Evolutionary conservation across 1,140 invertebrate species (phyloP).

Genomic region (Drosophila suzukii): DNA sequence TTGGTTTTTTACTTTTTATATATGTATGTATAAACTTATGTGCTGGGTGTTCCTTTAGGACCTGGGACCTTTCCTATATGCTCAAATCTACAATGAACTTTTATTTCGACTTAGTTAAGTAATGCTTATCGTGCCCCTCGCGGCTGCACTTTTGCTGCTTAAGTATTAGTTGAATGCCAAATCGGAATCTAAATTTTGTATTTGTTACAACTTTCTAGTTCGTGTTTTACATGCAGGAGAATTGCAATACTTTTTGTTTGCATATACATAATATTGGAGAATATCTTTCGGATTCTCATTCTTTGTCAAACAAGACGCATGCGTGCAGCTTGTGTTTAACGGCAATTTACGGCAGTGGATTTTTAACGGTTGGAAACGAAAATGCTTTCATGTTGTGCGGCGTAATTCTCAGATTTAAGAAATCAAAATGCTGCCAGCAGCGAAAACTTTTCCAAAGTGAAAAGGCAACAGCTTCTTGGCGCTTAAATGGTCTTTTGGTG

Average conservation of each 20-base stretch:
- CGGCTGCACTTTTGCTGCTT: slow-evolving; percentile 8
- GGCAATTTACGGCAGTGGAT: slow-evolving; percentile 67
- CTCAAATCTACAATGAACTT: slow-evolving; percentile 80
- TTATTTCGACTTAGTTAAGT: slow-evolving; percentile 59
- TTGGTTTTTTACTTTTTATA: slow-evolving; percentile 42
- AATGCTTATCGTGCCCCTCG: slow-evolving; percentile 40
- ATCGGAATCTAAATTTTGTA: slow-evolving; percentile 32
- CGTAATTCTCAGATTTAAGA: slow-evolving; percentile 15
- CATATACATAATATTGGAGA: slow-evolving; percentile 25
- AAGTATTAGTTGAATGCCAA: slow-evolving; percentile 26
- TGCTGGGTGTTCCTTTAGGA: slow-evolving; percentile 60
- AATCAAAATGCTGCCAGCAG: slow-evolving; percentile 72
- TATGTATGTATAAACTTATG: slow-evolving; percentile 79
- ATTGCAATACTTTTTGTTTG: slow-evolving; percentile 22
- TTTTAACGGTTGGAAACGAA: slow-evolving; percentile 64
- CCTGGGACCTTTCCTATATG: slow-evolving; percentile 56
- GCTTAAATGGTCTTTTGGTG: slow-evolving; percentile 5
- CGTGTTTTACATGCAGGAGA: slow-evolving; percentile 24
- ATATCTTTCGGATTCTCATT: slow-evolving; percentile 1
- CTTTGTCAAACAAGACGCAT: slow-evolving; percentile 40
- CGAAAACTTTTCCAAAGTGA: slow-evolving; percentile 47
- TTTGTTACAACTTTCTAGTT: slow-evolving; percentile 34
- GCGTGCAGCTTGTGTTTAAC: slow-evolving; percentile 43
- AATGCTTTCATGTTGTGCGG: slow-evolving; percentile 32
- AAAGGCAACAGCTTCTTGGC: slow-evolving; percentile 45